These are phyloP conservation scores for Cerastis leucographa DNA, from an alignment of 2,888 invertebrate species.

Conservation along the genomic window DNA sequence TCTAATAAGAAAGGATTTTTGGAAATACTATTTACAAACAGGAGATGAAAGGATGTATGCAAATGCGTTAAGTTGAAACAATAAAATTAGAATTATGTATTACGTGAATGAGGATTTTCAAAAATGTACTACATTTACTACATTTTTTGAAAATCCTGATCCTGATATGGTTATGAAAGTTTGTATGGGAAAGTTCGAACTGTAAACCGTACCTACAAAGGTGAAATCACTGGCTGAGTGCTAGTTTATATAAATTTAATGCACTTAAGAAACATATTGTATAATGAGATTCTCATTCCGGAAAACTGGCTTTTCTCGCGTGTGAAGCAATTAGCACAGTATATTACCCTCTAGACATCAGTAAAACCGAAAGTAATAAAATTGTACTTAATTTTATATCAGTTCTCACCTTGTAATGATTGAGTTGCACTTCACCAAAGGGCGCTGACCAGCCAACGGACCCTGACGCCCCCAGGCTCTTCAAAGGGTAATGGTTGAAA, in stretches of 20 bases:
- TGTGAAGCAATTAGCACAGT: conserved; percentile 1
- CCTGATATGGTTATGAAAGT: too few relatives aligned
- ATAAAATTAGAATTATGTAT: background rate
- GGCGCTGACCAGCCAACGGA: conserved; percentile 91
- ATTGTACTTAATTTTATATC: conserved; percentile 19
- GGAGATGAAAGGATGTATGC: background rate
- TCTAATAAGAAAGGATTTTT: background rate
- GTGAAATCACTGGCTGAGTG: background rate
- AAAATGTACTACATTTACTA: too few relatives aligned
- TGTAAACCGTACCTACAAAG: background rate
- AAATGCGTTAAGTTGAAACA: background rate
- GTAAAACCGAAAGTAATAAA: conserved; percentile 17
- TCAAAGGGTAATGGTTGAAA: conserved; percentile 94
- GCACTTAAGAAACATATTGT: background rate
- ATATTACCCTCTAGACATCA: background rate
- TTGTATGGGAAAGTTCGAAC: background rate
- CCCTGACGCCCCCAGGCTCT: conserved; percentile 90
- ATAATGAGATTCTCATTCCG: background rate
- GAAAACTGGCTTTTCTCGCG: background rate
- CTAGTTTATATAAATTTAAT: background rate
- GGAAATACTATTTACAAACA: background rate
- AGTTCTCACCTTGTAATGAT: conserved; percentile 91
- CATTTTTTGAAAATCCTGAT: too few relatives aligned
- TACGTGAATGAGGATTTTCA: background rate
- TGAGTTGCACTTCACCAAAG: conserved; percentile 91